phyloP scores from a whole-genome alignment of 2,113 vertebrate species.

The Ancistrus triradiatus region DNA sequence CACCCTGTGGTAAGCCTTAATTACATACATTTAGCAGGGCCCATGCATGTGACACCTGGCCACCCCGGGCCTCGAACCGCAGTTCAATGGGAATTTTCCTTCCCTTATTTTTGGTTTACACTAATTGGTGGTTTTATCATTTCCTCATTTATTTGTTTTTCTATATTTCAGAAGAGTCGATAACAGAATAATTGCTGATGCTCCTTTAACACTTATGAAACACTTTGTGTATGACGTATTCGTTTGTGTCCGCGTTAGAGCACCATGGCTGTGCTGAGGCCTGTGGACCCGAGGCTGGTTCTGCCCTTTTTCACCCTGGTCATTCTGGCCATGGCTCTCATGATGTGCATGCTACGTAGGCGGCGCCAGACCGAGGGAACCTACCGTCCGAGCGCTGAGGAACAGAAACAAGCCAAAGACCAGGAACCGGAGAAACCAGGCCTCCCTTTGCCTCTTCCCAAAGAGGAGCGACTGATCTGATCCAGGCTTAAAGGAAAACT shows the following conservation, averaged over 20 bases:
- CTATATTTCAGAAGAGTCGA: too few relatives aligned
- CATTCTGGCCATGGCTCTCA: slow-evolving; percentile 57
- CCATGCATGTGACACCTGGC: neutral
- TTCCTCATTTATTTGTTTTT: neutral
- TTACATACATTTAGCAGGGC: neutral
- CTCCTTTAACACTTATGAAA: too few relatives aligned
- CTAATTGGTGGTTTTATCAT: neutral
- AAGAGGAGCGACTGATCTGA: slow-evolving; percentile 85
- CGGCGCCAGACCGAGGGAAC: slow-evolving; percentile 76
- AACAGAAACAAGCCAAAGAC: slow-evolving; percentile 70
- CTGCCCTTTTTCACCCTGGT: slow-evolving; percentile 58
- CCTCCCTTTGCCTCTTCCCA: slow-evolving; percentile 76
- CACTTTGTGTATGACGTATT: neutral
- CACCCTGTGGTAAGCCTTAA: slow-evolving; percentile 4
- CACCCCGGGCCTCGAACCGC: neutral
- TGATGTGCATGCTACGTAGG: slow-evolving; percentile 71
- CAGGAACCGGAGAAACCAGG: slow-evolving; percentile 60
- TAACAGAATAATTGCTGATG: too few relatives aligned
- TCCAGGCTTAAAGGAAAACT: neutral
- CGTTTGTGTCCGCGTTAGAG: slow-evolving; percentile 18
- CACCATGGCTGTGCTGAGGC: slow-evolving; percentile 11
- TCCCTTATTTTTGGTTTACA: neutral
- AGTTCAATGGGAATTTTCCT: neutral
- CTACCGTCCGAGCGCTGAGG: slow-evolving; percentile 79
- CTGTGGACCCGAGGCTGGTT: slow-evolving; percentile 1